A percentile compares a stretch with the other conserved stretches of the same genome.
phyloP scores from a whole-genome alignment of 2,797 vertebrate species.

The Lindbergichthys nudifrons region DNA sequence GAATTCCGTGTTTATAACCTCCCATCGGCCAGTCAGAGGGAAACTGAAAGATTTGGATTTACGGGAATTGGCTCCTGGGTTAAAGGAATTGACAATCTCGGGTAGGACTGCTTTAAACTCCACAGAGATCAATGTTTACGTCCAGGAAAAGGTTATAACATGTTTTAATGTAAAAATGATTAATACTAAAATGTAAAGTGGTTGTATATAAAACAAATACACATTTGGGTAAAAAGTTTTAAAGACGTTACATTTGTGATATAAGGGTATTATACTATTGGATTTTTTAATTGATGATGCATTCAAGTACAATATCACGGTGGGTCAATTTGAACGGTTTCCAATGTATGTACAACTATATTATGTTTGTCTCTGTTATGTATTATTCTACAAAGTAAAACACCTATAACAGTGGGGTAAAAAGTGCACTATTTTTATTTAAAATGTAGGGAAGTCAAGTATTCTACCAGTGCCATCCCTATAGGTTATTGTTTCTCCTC shows the following conservation, averaged over 20 bases:
- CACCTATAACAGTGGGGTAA: background rate
- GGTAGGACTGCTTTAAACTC: background rate
- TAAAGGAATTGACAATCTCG: slow-evolving; percentile 5
- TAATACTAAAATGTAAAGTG: background rate
- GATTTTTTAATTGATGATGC: too few species aligned
- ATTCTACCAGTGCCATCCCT: too few species aligned
- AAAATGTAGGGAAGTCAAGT: background rate
- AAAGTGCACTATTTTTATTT: background rate
- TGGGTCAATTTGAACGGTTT: too few species aligned
- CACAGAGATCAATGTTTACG: background rate
- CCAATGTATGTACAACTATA: too few species aligned
- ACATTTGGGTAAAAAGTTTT: too few species aligned
- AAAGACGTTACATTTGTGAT: too few species aligned
- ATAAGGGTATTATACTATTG: too few species aligned
- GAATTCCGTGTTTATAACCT: slow-evolving; percentile 62
- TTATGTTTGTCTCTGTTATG: too few species aligned
- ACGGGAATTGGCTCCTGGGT: slow-evolving; percentile 25
- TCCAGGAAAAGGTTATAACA: background rate
- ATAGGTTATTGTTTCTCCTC: background rate
- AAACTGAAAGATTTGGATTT: slow-evolving; percentile 70
- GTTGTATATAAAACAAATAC: too few species aligned
- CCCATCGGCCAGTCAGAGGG: slow-evolving; percentile 61
- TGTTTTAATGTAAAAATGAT: background rate
- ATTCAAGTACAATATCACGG: too few species aligned
- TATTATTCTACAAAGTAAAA: too few species aligned